Percentiles rank a stretch among this genome's conserved stretches.
These are phyloP conservation scores for Solea senegalensis DNA, from an alignment of 2,113 vertebrate genomes.

Conservation along the genomic window DNA sequence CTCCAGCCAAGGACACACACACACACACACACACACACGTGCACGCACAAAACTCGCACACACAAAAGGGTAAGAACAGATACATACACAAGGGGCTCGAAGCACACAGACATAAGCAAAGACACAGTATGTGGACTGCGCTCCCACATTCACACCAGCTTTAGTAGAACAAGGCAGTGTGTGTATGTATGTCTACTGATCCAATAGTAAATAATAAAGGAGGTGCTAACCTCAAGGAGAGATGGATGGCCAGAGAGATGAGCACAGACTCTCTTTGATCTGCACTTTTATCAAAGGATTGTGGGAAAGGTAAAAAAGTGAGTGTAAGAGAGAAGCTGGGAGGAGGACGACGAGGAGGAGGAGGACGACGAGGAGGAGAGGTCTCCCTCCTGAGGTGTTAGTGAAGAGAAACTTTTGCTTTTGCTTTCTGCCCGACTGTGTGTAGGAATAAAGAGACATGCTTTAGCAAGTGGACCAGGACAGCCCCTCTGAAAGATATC, in stretches of 20 bases:
- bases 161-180: slow-evolving; percentile 65
- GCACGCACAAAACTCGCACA: slow-evolving; percentile 45
- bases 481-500: slow-evolving; percentile 56
- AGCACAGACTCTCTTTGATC: slow-evolving; percentile 77
- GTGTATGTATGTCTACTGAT: slow-evolving; percentile 63
- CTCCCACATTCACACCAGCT: slow-evolving; percentile 47
- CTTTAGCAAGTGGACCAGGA: slow-evolving; percentile 59
- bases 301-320: slow-evolving; percentile 69
- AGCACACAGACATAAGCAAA: slow-evolving; percentile 61
- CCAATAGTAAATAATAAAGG: slow-evolving; percentile 78
- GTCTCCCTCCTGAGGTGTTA: slow-evolving; percentile 73
- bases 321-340: slow-evolving; percentile 61
- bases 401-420: slow-evolving; percentile 77
- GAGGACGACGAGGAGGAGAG: slow-evolving; percentile 44
- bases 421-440: slow-evolving; percentile 45
- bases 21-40: slow-evolving; percentile 24
- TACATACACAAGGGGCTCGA: slow-evolving; percentile 52
- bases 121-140: slow-evolving; percentile 43
- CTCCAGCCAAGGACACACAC: slow-evolving; percentile 69
- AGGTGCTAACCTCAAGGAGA: slow-evolving; percentile 75
- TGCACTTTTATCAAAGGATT: slow-evolving; percentile 80
- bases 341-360: slow-evolving; percentile 46
- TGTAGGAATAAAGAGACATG: slow-evolving; percentile 60
- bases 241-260: slow-evolving; percentile 70
- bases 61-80: slow-evolving; percentile 51